Evolutionary conservation across 2,113 vertebrate species (phyloP).

Genomic region (Myanophis thanlyinensis): DNA sequence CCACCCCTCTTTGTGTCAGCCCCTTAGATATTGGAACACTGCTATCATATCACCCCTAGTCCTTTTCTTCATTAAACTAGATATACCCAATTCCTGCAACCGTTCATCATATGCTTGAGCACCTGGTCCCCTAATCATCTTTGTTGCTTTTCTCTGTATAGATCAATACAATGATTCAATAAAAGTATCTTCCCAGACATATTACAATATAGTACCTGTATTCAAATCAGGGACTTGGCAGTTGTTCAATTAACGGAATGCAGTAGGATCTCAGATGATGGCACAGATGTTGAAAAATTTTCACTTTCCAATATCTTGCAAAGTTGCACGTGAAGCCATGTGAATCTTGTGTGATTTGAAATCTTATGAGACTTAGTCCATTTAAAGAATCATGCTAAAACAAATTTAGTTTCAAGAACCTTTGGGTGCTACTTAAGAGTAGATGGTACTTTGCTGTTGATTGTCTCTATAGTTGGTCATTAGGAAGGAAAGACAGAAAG

Average conservation of each 20-base stretch:
- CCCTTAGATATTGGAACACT: neutral
- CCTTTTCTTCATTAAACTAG: neutral
- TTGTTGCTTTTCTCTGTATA: neutral
- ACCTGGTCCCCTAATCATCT: neutral
- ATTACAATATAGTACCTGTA: neutral
- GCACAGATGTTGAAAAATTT: neutral
- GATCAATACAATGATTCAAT: neutral
- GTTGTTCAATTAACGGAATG: neutral
- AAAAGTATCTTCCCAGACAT: neutral
- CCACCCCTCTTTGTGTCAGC: neutral
- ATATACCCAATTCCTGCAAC: neutral
- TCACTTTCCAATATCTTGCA: neutral
- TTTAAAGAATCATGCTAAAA: neutral
- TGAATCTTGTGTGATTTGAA: neutral
- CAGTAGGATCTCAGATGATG: neutral
- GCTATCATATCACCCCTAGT: neutral
- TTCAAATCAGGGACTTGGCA: neutral
- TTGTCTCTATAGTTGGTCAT: neutral
- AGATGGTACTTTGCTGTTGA: neutral
- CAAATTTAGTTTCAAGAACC: neutral
- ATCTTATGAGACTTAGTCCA: neutral
- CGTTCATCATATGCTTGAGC: no score
- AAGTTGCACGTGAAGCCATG: neutral
- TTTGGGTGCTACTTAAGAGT: neutral
- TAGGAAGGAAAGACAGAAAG: neutral